Conservation (phyloP, 2,113 vertebrate genomes). For the Macquaria ambigua region DNA sequence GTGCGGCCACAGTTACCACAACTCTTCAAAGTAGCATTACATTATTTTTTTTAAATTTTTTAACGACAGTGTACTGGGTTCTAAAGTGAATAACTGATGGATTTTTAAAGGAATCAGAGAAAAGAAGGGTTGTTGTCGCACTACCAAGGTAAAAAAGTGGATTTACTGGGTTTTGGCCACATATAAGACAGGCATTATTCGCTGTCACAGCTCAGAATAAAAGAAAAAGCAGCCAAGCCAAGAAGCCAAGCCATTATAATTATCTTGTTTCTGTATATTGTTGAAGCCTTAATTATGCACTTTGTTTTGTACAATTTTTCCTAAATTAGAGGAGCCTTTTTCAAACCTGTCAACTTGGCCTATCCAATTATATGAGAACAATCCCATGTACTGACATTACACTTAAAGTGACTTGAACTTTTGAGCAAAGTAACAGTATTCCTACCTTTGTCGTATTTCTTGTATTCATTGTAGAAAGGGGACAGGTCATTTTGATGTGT, state of each 20-base stretch:
- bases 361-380: background rate
- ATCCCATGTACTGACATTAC: background rate
- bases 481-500: too few relatives aligned
- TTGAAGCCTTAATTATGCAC: background rate
- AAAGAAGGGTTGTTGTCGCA: background rate
- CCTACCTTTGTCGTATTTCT: too few relatives aligned
- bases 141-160: background rate
- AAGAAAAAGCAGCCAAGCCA: constrained; percentile 6
- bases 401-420: too few relatives aligned
- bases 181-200: background rate
- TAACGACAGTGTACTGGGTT: background rate
- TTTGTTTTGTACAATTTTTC: background rate
- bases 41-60: too few relatives aligned
- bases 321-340: background rate
- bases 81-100: background rate
- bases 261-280: background rate
- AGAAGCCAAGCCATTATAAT: background rate
- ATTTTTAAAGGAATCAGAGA: background rate
- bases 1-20: background rate
- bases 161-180: background rate
- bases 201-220: background rate
- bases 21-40: background rate
- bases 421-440: too few relatives aligned
- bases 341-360: background rate
- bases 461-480: background rate